These are phyloP conservation scores for Amphipyra tragopoginis DNA, from an alignment of 2,888 invertebrate species.

Conservation along the genomic window DNA sequence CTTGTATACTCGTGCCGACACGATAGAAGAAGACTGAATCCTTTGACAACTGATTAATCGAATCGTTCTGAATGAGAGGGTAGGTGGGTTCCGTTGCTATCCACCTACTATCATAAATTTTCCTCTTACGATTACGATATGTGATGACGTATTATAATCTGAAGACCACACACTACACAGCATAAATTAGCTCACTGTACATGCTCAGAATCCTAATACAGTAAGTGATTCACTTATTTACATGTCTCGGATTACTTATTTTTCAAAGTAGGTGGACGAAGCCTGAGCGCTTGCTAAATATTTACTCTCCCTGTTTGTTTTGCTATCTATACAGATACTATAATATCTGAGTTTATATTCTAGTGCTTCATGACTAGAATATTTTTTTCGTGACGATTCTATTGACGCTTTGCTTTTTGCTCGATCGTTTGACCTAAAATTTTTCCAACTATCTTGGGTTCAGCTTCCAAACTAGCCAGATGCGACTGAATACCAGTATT, in stretches of 20 bases:
- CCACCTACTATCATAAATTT: neutral
- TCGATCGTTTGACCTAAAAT: no score
- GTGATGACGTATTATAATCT: constrained; percentile 12
- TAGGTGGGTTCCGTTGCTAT: neutral
- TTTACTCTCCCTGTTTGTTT: constrained; percentile 18
- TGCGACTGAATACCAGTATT: no score
- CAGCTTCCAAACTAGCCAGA: no score
- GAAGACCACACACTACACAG: constrained; percentile 5
- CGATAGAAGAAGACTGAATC: no score
- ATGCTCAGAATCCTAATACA: constrained; percentile 24
- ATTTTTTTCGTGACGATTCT: neutral
- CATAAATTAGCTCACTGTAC: constrained; percentile 16
- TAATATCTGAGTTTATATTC: neutral
- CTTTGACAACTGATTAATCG: no score
- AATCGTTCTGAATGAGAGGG: no score
- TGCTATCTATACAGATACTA: constrained; percentile 24
- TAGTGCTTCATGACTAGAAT: neutral
- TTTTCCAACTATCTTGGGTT: no score
- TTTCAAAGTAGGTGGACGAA: constrained; percentile 22
- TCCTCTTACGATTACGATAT: neutral
- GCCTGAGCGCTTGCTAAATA: constrained; percentile 14
- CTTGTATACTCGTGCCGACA: no score
- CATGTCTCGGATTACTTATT: constrained; percentile 30
- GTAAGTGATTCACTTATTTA: constrained; percentile 42
- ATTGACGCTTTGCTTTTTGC: neutral